These are phyloP conservation scores for Lontra canadensis DNA, from an alignment of 2,113 vertebrate genomes.

Conservation along the genomic window DNA sequence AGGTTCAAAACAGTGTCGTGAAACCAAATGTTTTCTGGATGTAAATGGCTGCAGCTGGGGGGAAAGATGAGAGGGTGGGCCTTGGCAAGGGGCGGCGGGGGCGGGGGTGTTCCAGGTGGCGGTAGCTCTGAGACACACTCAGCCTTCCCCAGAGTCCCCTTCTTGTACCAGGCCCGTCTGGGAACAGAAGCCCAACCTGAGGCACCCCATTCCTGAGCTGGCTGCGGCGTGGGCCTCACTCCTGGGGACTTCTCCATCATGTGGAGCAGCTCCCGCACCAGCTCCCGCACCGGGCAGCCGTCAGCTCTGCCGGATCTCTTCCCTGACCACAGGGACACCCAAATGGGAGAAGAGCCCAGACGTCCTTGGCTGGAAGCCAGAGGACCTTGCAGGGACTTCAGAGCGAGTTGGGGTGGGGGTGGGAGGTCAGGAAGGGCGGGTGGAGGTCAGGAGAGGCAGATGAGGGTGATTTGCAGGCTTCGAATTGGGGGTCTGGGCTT, in stretches of 20 bases:
- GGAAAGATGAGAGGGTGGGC: background rate
- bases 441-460: fast-evolving
- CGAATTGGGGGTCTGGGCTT: background rate
- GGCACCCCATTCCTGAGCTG: background rate
- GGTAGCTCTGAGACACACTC: fast-evolving
- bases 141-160: background rate
- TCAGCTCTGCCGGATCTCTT: background rate
- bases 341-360: too few species aligned
- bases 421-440: background rate
- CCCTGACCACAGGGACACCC: fast-evolving
- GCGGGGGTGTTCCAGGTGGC: fast-evolving
- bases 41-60: background rate
- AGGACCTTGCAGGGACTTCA: background rate
- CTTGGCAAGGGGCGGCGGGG: background rate
- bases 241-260: background rate
- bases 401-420: background rate
- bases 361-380: background rate
- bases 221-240: background rate
- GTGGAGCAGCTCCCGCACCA: background rate
- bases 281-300: background rate
- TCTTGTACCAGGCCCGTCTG: background rate
- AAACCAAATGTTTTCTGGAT: background rate
- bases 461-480: background rate
- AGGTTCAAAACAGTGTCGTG: background rate
- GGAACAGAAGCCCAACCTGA: background rate